Base-by-base conservation (phyloP, 2,797 vertebrate genomes). In the Spea hammondii region DNA sequence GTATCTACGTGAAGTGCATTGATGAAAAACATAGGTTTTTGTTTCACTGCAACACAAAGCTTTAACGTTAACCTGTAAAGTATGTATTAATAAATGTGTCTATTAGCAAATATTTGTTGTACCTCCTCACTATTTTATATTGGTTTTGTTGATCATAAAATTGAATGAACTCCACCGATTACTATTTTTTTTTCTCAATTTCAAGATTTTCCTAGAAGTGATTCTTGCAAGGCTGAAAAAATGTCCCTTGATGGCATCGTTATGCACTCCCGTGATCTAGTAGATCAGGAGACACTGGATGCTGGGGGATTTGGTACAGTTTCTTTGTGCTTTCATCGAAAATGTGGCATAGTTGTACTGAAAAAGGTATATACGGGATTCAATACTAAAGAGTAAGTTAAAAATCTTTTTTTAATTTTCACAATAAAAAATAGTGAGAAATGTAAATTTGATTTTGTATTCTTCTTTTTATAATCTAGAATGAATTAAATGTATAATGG, bases 301-400 rank as follows among this genome's bases (percentile, higher is more conserved):
- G 93, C 92, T 8, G 97, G 97, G 49, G 95, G 95, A 4, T 99
- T 96, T 48, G 97, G 97, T 59, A 91, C 94, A 5, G 96, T 98
- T 51, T 96, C 91, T 54, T 87, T 99, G 78, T 98, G 97, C 77
- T 89, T 91, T 54, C 97, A 98, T 83, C 93, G 87, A 55, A 94
- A 85, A 8, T 87, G 95, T 6, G 96, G 96, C 9, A 89, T 94
- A 0, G 97, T 99, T 84, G 94, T 96, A 54, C 75, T 95, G 84
- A 99, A 99, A 89, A 97, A 92, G 0, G 92, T 99, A 12, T 98
- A 96, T 59, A 98, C 94, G 0, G 97, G 97, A 69, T 90, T 89
- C 0, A 92, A 92, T 4, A 89, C 93, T 6, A 89, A 76, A 0
- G 93, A 96, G 97, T 99, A 87, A 96, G 97, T 95, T 8, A 53